Base-by-base conservation (phyloP, 2,113 vertebrate genomes). In the Ceyx margarethae region DNA sequence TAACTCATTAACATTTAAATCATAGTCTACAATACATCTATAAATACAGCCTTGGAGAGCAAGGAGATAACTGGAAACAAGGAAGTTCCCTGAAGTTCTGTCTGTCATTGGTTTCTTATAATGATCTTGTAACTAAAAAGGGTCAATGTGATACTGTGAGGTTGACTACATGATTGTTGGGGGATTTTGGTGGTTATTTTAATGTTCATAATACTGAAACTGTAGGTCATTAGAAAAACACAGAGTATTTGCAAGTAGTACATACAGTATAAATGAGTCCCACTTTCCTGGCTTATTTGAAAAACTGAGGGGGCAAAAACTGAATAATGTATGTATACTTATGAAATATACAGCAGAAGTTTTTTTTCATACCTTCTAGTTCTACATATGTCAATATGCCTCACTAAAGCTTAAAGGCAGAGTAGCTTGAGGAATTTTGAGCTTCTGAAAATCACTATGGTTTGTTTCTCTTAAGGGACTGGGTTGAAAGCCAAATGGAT, bases 401-500 rank as follows among this genome's bases (percentile, higher is more conserved):
- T 50, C 37, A 31, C 29, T 51, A 50, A 37, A 29, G 25, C 68
- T 93, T 53, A 25, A 28, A 53, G 64, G 64, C 31, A 56, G 51
- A 42, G 26, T 33, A 42, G 40, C 16, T 7, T 31, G 51, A 88
- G 72, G n/a, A 58, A 9, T 16, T 11, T 28, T 28, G 45, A 89
- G 51, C 60, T 68, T 56, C 58, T 95, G 51, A 84, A 58, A 67
- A 35, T 91, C 61, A 77, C 46, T 71, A 37, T 81, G 35, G 0
- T 91, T 5, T 90, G 48, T 90, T 93, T 92, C 13, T 94, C 89
- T 94, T 25, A 89, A 95, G 95, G 80, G 58, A 45, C 89, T 95
- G 89, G 97, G 94, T 91, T 31, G 91, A 97, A 89, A 95, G 89
- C 91, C 93, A 97, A 29, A n/a, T 92, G 75, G 96, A 98, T 73